These are phyloP conservation scores for Cataglyphis hispanica DNA, from an alignment of 1,140 invertebrate genomes.

Conservation along the genomic window DNA sequence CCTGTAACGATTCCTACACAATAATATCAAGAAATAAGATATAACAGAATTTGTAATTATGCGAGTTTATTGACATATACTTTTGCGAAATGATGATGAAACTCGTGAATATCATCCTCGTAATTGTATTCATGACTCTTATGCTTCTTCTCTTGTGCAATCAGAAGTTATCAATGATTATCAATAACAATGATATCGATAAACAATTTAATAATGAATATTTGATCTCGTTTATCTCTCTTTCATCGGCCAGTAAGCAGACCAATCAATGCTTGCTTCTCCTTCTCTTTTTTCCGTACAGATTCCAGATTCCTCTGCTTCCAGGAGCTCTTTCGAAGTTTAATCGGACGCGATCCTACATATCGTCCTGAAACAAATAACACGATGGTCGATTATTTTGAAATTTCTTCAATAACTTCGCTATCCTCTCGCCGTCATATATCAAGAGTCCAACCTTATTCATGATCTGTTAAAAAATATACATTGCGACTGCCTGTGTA, in stretches of 20 bases:
- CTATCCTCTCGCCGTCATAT: no score
- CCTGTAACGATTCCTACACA: not conserved
- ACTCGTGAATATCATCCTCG: not conserved
- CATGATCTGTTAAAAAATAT: not conserved
- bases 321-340: constrained; percentile 98
- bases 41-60: constrained; percentile 8
- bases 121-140: not conserved
- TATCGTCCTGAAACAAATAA: constrained; percentile 91
- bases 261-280: constrained; percentile 93
- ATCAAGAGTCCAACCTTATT: no score
- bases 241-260: constrained; percentile 88
- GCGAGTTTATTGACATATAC: constrained; percentile 16
- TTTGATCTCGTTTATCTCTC: constrained; percentile 51
- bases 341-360: constrained; percentile 99
- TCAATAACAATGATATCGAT: not conserved
- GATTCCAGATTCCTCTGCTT: constrained; percentile 97
- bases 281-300: constrained; percentile 98
- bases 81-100: constrained; percentile 4
- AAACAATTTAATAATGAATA: not conserved
- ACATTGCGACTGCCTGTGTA: not conserved
- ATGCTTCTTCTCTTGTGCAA: not conserved
- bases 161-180: not conserved
- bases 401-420: not conserved
- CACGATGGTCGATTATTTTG: no score
- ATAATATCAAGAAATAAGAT: constrained; percentile 19